Evolutionary conservation across 35 echinoderm and acorn worm species (phyloP).

Genomic region (Eucidaris tribuloides): DNA sequence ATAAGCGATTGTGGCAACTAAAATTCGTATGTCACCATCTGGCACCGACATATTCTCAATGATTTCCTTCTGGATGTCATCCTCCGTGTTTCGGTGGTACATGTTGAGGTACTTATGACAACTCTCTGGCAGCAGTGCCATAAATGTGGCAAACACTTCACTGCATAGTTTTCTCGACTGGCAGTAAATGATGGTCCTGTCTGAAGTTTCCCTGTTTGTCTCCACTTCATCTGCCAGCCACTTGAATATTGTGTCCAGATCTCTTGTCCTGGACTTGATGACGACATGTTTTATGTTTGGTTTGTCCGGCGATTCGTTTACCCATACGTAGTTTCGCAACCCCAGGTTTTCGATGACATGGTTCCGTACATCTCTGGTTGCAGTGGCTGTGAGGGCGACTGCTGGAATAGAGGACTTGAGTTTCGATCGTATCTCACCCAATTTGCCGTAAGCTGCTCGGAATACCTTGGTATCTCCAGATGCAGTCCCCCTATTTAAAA

Average conservation of each 20-base stretch:
- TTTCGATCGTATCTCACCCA: background rate
- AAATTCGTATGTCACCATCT: conserved; percentile 25
- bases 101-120: too few relatives aligned
- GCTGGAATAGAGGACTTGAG: background rate
- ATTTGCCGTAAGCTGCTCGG: background rate
- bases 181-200: background rate
- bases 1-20: conserved; percentile 57
- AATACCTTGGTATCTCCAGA: background rate
- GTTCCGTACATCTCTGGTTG: background rate
- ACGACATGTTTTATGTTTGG: background rate
- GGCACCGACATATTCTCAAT: too few relatives aligned
- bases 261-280: background rate
- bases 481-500: background rate
- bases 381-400: conserved; percentile 16
- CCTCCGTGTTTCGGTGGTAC: too few relatives aligned
- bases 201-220: background rate
- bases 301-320: background rate
- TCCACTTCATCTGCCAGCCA: background rate
- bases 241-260: background rate
- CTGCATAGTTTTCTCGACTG: background rate
- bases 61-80: too few relatives aligned
- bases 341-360: background rate
- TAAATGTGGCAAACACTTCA: background rate
- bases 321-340: background rate
- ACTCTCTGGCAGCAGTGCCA: too few relatives aligned